phyloP scores from a whole-genome alignment of 2,888 invertebrate genomes.

The Clostera curtula region DNA sequence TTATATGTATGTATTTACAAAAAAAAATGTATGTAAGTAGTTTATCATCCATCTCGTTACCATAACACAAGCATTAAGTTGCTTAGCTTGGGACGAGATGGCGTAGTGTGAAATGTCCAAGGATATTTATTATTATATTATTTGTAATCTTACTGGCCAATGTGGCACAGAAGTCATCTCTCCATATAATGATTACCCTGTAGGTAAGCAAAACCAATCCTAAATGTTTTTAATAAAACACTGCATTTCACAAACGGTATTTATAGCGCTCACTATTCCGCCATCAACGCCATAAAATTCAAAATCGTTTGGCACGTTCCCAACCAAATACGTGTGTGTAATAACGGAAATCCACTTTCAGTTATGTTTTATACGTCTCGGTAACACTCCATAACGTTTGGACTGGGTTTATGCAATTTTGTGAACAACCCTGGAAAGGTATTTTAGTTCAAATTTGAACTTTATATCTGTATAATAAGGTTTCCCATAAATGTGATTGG shows the following conservation, averaged over 20 bases:
- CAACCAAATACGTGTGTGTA: slow-evolving; percentile 38
- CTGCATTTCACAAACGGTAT: slow-evolving; percentile 24
- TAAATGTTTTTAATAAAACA: slow-evolving; percentile 29
- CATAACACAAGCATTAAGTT: too few species aligned
- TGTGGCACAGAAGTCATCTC: too few species aligned
- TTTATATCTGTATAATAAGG: slow-evolving; percentile 2
- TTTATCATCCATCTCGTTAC: too few species aligned
- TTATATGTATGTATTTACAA: too few species aligned
- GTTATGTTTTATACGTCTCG: slow-evolving; percentile 50
- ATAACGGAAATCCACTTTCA: slow-evolving; percentile 54
- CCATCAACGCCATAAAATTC: slow-evolving; percentile 29
- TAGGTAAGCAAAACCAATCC: slow-evolving; percentile 7
- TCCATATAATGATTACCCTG: slow-evolving; percentile 4
- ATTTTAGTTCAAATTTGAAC: background rate
- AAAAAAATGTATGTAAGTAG: too few species aligned
- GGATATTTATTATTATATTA: too few species aligned
- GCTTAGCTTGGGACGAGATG: too few species aligned
- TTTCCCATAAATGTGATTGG: background rate
- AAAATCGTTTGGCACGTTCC: slow-evolving; percentile 36
- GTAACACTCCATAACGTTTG: slow-evolving; percentile 40
- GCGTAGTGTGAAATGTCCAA: too few species aligned
- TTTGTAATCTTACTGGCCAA: too few species aligned
- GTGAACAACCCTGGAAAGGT: background rate
- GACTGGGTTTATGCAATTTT: slow-evolving; percentile 18
- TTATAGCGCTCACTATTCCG: slow-evolving; percentile 23